phyloP scores from a whole-genome alignment of 2,888 invertebrate species.

The Agonum fuliginosum region DNA sequence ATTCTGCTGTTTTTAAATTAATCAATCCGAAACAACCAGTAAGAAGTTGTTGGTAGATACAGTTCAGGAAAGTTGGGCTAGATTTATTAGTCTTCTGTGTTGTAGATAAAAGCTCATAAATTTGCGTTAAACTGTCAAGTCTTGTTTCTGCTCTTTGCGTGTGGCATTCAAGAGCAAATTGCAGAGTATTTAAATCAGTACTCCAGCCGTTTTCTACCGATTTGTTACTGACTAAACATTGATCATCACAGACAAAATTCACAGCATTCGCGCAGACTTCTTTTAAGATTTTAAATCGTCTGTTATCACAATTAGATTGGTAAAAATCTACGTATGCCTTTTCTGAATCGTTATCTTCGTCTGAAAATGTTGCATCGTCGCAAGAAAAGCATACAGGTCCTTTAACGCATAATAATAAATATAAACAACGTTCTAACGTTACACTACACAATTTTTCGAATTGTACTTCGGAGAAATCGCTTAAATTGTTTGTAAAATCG shows the following conservation, averaged over 20 bases:
- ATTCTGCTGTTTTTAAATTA: conserved; percentile 69
- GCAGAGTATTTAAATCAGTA: conserved; percentile 68
- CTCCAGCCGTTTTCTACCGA: conserved; percentile 68
- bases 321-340: conserved; percentile 70
- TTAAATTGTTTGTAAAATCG: conserved; percentile 58
- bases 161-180: conserved; percentile 68
- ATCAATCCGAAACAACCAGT: conserved; percentile 75
- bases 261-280: conserved; percentile 68
- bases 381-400: conserved; percentile 66
- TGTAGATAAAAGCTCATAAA: conserved; percentile 68
- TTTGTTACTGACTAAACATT: conserved; percentile 65
- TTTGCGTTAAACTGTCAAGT: conserved; percentile 69
- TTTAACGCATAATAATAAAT: conserved; percentile 74
- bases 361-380: conserved; percentile 63
- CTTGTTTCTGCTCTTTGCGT: conserved; percentile 68
- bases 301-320: conserved; percentile 64
- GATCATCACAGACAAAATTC: conserved; percentile 69
- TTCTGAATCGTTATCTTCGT: conserved; percentile 67
- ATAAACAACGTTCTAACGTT: conserved; percentile 73
- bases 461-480: conserved; percentile 60
- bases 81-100: conserved; percentile 65
- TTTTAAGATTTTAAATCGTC: conserved; percentile 65
- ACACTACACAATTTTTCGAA: conserved; percentile 71
- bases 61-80: conserved; percentile 68
- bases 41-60: conserved; percentile 74